Evolutionary conservation across 2,797 vertebrate genomes (phyloP), one percentile per base, ranked within the genome.

Genomic region (Pseudochaenichthys georgianus): DNA sequence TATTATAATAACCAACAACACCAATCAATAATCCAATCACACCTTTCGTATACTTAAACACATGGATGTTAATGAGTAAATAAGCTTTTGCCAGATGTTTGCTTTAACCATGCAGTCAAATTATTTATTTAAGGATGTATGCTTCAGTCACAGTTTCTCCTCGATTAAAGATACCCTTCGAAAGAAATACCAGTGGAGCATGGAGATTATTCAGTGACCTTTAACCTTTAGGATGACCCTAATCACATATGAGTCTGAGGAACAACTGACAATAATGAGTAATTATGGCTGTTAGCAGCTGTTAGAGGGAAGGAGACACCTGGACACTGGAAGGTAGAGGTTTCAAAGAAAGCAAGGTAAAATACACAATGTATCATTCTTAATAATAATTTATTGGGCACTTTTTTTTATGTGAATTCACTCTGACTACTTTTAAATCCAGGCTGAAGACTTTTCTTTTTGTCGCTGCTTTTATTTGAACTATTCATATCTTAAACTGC

Each of bases 211-310:
- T 78, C 31, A 7, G 3, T 71, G 78, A 80, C 80, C 71, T 77
- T 62, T 85, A n/a, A 74, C 69, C 77, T 75, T 58, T 38, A 11
- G 55, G 72, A 76, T 74, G 70, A 89, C 78, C 84, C 60, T 77
- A 85, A 80, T 88, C 57, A 77, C 78, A 77, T 58, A 71, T 15
- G 61, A 63, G 66, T 65, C 21, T 9, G 42, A 71, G 16, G 34
- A 66, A 67, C 50, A 51, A 47, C 51, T 64, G 67, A 52, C 57
- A 80, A 76, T 85, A 78, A 87, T 78, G 73, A 81, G 58, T 73
- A 63, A 85, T 87, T 79, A 81, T 45, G 47, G 46, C 62, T 61
- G 63, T 78, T 78, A 80, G 77, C 53, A 46, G 48, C 55, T 42
- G 38, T 55, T 52, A 17, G 28, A 23, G 28, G 19, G 28, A 62